Base-by-base conservation (phyloP, 2,113 vertebrate genomes). In the Caloenas nicobarica region DNA sequence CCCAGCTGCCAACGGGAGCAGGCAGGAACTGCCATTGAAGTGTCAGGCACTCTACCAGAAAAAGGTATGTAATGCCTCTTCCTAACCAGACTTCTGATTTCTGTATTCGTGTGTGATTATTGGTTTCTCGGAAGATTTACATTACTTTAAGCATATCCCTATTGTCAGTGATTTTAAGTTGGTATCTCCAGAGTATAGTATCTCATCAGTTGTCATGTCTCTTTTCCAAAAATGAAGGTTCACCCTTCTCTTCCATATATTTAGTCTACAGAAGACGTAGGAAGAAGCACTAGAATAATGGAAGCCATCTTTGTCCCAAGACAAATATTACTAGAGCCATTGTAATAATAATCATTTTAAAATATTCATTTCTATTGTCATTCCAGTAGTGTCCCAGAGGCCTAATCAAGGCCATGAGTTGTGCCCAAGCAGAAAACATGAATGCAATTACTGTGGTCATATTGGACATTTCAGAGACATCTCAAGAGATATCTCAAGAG, bases 231-330 rank as follows among this genome's bases (percentile, higher is more conserved):
- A 90, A 34, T 7, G 28, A 86, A 73, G 61, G 25, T 78, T 51
- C 0, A 0, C 16, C 34, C 56, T 86, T 73, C 33, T 23, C 14
- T 71, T 80, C 51, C 2, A 1, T 25, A 28, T 10, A 48, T 3
- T 4, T 10, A 56, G 8, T 68, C 42, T 94, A 21, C 40, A 65
- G 79, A 81, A 72, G 42, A 72, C 5, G 7, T 29, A 72, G 44
- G 33, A 92, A 56, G 19, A 44, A 92, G 31, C 17, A 19, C 13
- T 72, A 54, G 13, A 64, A 19, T 53, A 58, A 81, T 28, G 11
- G 38, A 76, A 91, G 71, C 36, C 34, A 24, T 40, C 22, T 11
- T 57, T 62, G 26, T 57, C 54, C 26, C 13, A 10, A 66, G 44
- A 48, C 22, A 85, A 91, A 29, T 86, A 81, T 36, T 86, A 40